Conservation (phyloP, 2,113 vertebrate species). For the Donacobius atricapilla region DNA sequence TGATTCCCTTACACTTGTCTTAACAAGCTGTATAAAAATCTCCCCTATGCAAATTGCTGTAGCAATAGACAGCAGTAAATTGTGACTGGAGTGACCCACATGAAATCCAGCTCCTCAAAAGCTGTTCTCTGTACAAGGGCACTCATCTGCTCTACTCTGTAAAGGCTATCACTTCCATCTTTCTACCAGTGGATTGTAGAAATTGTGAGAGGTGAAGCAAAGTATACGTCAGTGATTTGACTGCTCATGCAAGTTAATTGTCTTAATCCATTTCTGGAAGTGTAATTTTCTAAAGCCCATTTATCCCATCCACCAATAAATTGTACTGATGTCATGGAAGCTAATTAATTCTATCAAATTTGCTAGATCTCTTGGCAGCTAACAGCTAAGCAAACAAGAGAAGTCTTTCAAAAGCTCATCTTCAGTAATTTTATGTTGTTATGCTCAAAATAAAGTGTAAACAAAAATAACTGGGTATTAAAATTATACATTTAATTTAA, state of each 20-base stretch:
- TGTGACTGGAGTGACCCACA: not conserved
- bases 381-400: not conserved
- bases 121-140: not conserved
- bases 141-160: not conserved
- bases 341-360: not conserved
- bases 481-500: not conserved
- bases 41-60: not conserved
- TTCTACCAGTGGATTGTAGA: not conserved
- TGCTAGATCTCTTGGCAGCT: not conserved
- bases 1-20: not conserved
- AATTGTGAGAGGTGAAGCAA: not conserved
- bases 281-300: not conserved
- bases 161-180: conserved; percentile 10
- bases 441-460: not conserved
- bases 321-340: not conserved
- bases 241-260: conserved; percentile 23
- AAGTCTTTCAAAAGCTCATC: not conserved
- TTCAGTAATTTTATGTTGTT: not conserved
- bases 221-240: conserved; percentile 29
- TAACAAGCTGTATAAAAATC: conserved; percentile 16
- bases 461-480: not conserved
- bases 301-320: conserved; percentile 19
- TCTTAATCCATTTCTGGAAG: conserved; percentile 11
- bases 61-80: not conserved
- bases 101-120: not conserved